These are phyloP conservation scores for Drosophila formosana DNA, from an alignment of 2,888 invertebrate genomes.

Conservation along the genomic window DNA sequence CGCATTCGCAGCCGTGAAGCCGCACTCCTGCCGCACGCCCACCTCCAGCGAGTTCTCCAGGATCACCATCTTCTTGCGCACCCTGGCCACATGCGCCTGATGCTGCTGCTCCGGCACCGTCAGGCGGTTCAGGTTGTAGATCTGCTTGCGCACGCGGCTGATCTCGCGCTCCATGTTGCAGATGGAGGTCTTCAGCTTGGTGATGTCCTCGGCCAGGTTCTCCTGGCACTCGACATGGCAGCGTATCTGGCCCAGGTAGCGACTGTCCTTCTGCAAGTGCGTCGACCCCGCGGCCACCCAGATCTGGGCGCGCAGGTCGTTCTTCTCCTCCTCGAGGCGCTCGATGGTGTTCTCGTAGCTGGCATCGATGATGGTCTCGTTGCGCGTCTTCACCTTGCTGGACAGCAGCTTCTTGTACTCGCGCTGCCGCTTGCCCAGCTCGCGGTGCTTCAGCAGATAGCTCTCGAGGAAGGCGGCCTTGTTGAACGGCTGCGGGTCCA, in stretches of 20 bases:
- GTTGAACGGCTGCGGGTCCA: constrained; percentile 51
- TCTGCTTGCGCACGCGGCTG: constrained; percentile 78
- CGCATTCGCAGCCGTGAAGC: constrained; percentile 79
- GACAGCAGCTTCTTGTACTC: constrained; percentile 83
- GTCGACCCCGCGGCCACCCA: constrained; percentile 82
- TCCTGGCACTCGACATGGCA: constrained; percentile 83
- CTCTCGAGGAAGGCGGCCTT: constrained; percentile 70
- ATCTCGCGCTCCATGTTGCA: constrained; percentile 80
- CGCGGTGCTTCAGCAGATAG: constrained; percentile 78
- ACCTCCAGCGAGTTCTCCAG: constrained; percentile 83
- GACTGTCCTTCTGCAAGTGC: constrained; percentile 68
- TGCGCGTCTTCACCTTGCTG: constrained; percentile 75
- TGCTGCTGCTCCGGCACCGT: constrained; percentile 84
- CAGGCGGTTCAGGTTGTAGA: constrained; percentile 80
- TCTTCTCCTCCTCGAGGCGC: constrained; percentile 77
- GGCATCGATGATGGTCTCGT: constrained; percentile 79
- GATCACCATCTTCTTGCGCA: constrained; percentile 76
- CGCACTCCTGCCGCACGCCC: constrained; percentile 82
- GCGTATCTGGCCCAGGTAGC: constrained; percentile 71
- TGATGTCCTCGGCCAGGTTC: constrained; percentile 74
- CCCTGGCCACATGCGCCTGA: constrained; percentile 72
- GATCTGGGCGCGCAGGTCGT: constrained; percentile 80
- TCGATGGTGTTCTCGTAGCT: constrained; percentile 80
- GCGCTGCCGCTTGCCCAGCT: constrained; percentile 82
- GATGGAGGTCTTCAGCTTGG: constrained; percentile 78